Evolutionary conservation across 2,888 invertebrate species (phyloP).

Genomic region (Alcis repandata): DNA sequence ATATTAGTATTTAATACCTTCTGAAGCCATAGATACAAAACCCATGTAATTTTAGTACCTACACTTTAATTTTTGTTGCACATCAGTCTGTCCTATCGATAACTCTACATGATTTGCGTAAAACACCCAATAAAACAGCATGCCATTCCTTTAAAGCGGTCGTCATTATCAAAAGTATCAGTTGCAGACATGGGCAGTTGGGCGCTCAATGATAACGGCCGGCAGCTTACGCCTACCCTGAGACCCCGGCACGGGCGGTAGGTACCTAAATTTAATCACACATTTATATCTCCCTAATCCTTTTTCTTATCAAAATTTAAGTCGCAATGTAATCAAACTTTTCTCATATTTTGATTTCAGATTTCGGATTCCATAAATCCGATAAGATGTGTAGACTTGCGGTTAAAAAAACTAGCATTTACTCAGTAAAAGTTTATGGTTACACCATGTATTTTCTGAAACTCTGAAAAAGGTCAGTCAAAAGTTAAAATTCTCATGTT

Average conservation of each 20-base stretch:
- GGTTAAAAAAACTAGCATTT: no score
- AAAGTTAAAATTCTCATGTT: neutral
- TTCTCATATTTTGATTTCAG: no score
- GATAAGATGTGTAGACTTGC: no score
- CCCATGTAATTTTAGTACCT: neutral
- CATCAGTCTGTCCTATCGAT: slow-evolving; percentile 1
- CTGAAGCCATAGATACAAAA: neutral
- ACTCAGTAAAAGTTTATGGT: no score
- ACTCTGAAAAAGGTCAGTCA: neutral
- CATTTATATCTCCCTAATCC: slow-evolving; percentile 24
- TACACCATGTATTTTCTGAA: neutral
- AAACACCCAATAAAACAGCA: slow-evolving; percentile 21
- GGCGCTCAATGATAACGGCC: slow-evolving; percentile 42
- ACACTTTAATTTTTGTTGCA: neutral
- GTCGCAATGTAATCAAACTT: neutral
- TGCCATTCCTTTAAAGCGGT: neutral
- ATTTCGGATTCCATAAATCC: no score
- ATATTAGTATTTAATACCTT: no score
- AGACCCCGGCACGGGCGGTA: slow-evolving; percentile 45
- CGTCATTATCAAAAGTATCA: slow-evolving; percentile 46
- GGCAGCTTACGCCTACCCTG: slow-evolving; percentile 43
- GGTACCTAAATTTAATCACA: slow-evolving; percentile 38
- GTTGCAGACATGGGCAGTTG: slow-evolving; percentile 39
- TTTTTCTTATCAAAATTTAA: neutral
- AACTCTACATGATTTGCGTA: slow-evolving; percentile 1